Conservation (phyloP, 1,140 invertebrate genomes). For the Panagrolaimus sp. region DNA sequence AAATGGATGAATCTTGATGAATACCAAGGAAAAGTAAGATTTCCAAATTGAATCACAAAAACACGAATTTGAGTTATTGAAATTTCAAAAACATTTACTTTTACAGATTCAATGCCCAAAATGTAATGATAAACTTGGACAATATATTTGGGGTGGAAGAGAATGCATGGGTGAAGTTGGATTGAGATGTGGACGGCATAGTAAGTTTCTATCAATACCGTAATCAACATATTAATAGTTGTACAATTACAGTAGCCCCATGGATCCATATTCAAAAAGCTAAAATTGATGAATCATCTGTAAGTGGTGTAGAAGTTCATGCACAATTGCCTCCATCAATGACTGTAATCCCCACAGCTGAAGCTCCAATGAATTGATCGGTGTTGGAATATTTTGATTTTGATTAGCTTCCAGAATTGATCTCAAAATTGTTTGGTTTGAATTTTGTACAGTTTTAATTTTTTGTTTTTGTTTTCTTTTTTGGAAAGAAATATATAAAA, state of each 20-base stretch:
- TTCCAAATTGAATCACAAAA: neutral
- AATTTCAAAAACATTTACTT: neutral
- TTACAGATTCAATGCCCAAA: constrained; percentile 47
- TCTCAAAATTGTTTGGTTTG: no score
- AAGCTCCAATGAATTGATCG: no score
- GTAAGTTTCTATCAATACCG: constrained; percentile 20
- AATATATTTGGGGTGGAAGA: constrained; percentile 40
- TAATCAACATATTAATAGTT: neutral
- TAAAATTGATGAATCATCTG: constrained; percentile 40
- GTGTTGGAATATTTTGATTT: no score
- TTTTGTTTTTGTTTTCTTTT: no score
- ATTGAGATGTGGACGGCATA: constrained; percentile 31
- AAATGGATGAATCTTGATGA: constrained; percentile 45
- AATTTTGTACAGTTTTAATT: no score
- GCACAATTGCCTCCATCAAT: no score
- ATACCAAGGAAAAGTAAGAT: constrained; percentile 43
- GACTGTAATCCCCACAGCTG: no score
- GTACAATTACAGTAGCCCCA: constrained; percentile 37
- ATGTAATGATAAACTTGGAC: constrained; percentile 47
- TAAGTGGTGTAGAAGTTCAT: no score
- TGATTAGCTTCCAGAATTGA: no score
- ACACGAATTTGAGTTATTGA: constrained; percentile 10
- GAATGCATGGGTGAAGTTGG: constrained; percentile 31
- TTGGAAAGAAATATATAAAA: no score
- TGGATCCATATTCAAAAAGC: constrained; percentile 49